A percentile compares a stretch with the other conserved stretches of the same genome.
phyloP scores from a whole-genome alignment of 1,140 invertebrate species.

The Drosophila littoralis region DNA sequence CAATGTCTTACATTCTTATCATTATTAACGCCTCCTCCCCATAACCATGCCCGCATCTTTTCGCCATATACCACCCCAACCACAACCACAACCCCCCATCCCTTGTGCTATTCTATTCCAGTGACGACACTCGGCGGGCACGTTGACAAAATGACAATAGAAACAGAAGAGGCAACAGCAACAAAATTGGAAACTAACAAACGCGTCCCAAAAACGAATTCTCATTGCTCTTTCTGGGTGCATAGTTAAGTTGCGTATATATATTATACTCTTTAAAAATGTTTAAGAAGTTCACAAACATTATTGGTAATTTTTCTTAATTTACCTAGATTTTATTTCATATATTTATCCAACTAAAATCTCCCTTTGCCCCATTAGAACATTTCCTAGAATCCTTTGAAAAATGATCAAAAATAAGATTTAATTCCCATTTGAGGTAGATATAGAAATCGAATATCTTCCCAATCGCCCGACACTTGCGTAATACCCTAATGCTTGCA shows the following conservation, averaged over 20 bases:
- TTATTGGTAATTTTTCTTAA: no score
- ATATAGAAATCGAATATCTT: no score
- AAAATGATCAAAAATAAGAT: no score
- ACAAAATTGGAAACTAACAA: constrained; percentile 17
- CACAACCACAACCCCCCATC: not conserved
- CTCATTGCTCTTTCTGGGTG: constrained; percentile 5
- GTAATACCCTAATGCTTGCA: not conserved
- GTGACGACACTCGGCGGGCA: constrained; percentile 71
- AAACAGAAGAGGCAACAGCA: constrained; percentile 28
- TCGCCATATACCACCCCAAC: not conserved
- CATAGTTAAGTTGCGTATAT: no score
- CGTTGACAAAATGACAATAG: constrained; percentile 79
- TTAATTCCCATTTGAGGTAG: no score
- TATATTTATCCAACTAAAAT: no score
- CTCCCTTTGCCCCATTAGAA: no score
- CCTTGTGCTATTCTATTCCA: constrained; percentile 42
- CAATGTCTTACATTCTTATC: constrained; percentile 77
- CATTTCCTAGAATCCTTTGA: no score
- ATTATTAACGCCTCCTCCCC: constrained; percentile 58
- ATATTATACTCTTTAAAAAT: no score
- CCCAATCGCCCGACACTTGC: no score
- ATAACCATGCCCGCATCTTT: constrained; percentile 9
- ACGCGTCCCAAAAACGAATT: not conserved
- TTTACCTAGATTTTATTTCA: no score
- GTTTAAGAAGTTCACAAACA: no score